Evolutionary conservation across 2,888 invertebrate genomes (phyloP).

Genomic region (Platycheirus albimanus): DNA sequence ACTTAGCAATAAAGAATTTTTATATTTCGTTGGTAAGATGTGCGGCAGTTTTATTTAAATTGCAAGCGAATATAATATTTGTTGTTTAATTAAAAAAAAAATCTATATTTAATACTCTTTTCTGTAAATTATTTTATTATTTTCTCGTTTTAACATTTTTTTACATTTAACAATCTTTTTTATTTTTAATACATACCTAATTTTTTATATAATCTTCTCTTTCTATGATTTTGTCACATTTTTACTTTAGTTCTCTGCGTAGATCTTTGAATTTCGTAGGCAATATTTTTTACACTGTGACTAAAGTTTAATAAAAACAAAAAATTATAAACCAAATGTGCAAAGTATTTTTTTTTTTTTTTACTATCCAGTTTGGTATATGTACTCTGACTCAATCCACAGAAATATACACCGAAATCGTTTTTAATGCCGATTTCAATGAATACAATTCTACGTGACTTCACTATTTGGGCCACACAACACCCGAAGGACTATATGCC

Average conservation of each 20-base stretch:
- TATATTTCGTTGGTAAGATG: slow-evolving; percentile 64
- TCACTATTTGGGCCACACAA: no score
- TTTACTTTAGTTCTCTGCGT: slow-evolving; percentile 16
- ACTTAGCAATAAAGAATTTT: slow-evolving; percentile 55
- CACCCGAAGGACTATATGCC: no score
- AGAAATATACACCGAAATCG: no score
- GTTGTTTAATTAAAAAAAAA: slow-evolving; percentile 44
- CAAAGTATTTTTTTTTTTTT: neutral
- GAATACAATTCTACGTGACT: no score
- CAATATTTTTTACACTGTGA: slow-evolving; percentile 66
- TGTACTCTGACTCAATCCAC: no score
- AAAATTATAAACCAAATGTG: slow-evolving; percentile 27
- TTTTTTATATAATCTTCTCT: slow-evolving; percentile 27
- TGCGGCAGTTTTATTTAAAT: slow-evolving; percentile 33
- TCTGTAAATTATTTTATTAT: slow-evolving; percentile 59
- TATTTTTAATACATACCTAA: slow-evolving; percentile 37
- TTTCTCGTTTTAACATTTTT: slow-evolving; percentile 11
- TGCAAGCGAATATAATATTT: slow-evolving; percentile 46
- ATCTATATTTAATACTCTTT: slow-evolving; percentile 43
- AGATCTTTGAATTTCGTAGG: slow-evolving; percentile 39
- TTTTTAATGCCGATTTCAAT: no score
- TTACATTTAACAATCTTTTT: slow-evolving; percentile 9
- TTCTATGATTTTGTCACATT: slow-evolving; percentile 12
- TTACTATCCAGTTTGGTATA: no score
- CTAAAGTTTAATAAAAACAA: slow-evolving; percentile 49